Percentiles rank a stretch among this genome's conserved stretches.
Conservation (phyloP, 1,140 invertebrate species). For the Ladona fulva region DNA sequence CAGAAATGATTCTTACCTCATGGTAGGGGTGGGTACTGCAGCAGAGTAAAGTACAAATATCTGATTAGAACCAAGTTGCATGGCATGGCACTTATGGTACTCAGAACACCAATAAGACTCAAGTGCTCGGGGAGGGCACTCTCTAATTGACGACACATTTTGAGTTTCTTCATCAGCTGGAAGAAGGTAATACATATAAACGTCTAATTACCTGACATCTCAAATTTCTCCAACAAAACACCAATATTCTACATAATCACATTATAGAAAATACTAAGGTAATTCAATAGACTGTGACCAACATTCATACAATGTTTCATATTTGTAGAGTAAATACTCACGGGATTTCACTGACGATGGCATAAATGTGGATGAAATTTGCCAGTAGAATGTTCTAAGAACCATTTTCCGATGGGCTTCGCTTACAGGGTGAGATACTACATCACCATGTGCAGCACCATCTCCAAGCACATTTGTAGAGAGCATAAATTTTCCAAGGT, state of each 20-base stretch:
- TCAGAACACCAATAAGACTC: constrained; percentile 76
- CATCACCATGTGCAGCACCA: not conserved
- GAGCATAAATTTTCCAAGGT: not conserved
- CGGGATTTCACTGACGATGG: not conserved
- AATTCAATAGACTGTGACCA: not conserved
- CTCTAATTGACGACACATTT: not conserved
- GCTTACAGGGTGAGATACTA: not conserved
- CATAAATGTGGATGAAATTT: not conserved
- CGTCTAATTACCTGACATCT: too few species aligned
- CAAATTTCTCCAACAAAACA: not conserved
- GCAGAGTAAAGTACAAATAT: constrained; percentile 59
- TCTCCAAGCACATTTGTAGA: not conserved
- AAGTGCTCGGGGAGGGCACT: constrained; percentile 27
- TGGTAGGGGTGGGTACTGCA: constrained; percentile 54
- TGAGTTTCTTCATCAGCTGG: not conserved
- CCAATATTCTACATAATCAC: not conserved
- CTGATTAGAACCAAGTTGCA: constrained; percentile 48
- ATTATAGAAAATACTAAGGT: not conserved
- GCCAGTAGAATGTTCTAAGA: not conserved
- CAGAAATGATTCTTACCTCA: constrained; percentile 42
- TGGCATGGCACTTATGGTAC: constrained; percentile 72
- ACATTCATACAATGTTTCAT: not conserved
- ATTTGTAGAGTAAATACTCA: not conserved
- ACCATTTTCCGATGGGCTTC: not conserved
- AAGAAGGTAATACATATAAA: not conserved